Evolutionary conservation across 92 coral and sea anemone genomes (phyloP), one percentile per base, ranked within the genome.

Genomic region (Hydrozoanthus gracilis): DNA sequence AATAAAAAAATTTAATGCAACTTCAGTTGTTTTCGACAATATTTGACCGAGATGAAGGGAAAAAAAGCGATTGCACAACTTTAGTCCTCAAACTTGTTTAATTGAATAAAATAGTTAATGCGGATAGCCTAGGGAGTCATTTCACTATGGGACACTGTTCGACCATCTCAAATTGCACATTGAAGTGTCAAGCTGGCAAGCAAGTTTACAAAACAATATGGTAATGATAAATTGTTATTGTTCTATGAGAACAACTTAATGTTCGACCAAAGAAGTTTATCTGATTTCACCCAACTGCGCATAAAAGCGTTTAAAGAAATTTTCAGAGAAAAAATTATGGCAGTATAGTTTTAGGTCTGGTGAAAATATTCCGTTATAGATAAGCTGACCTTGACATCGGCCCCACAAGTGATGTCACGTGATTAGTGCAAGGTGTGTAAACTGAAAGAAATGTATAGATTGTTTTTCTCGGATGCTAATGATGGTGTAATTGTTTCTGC

Each of bases 401-500:
- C 71, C 83, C 10, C 46, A 35, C 27, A 14, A 20, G 49, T 17
- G 71, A 16, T 14, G 58, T 74, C 79, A 74, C 48, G 79, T 74
- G 79, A 74, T 44, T 7, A 6, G 61, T 60, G 51, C 79, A 60
- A 74, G 72, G 20, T 17, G 12, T 16, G 17, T 4, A 18, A 64
- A 12, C 5, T 47, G 44, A 56, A 35, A 17, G 45, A n/a, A 10
- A 13, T 62, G 9, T 65, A 44, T 47, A 45, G 12, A 47, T 80
- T 80, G 85, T 80, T 80, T 80, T 80, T 80, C 61, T 80, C 74
- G 56, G n/a, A 80, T 80, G 85, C 62, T 62, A 80, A 80, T 80
- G 60, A 74, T 12, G 17, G 52, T 48, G 3, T 62, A 10, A 62
- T 62, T 79, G 44, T 44, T 64, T 79, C 15, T 44, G 56, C 27